Conservation (phyloP, 2,113 vertebrate genomes). For the Gymnarchus niloticus region DNA sequence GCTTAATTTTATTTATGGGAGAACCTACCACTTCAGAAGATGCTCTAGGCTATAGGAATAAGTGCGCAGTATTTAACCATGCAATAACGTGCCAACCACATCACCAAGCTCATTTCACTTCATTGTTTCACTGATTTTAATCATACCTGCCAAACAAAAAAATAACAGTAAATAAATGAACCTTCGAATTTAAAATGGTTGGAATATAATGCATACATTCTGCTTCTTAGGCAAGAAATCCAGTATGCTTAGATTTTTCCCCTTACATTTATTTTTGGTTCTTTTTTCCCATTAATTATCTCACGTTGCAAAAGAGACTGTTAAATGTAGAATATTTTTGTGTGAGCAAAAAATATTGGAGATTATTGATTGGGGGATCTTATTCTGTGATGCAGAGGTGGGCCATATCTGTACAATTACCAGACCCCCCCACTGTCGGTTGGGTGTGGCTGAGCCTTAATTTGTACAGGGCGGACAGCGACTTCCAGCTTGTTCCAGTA, state of each 20-base stretch:
- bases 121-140: slow-evolving; percentile 67
- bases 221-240: slow-evolving; percentile 27
- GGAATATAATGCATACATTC: slow-evolving; percentile 39
- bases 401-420: background rate
- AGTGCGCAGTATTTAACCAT: slow-evolving; percentile 61
- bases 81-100: slow-evolving; percentile 75
- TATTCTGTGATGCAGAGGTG: background rate
- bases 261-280: background rate
- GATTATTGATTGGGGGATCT: background rate
- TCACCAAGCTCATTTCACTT: slow-evolving; percentile 47
- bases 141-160: slow-evolving; percentile 48
- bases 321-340: slow-evolving; percentile 22
- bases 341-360: slow-evolving; percentile 17
- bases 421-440: background rate
- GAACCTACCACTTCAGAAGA: slow-evolving; percentile 47
- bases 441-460: slow-evolving; percentile 76
- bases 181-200: slow-evolving; percentile 58
- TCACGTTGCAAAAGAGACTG: slow-evolving; percentile 6
- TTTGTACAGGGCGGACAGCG: slow-evolving; percentile 62
- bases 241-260: background rate
- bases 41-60: slow-evolving; percentile 66
- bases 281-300: slow-evolving; percentile 16
- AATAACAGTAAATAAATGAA: slow-evolving; percentile 35
- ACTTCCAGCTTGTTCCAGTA: slow-evolving; percentile 51
- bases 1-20: slow-evolving; percentile 66